Evolutionary conservation across 2,888 invertebrate genomes (phyloP).

Genomic region (Bombylius major): DNA sequence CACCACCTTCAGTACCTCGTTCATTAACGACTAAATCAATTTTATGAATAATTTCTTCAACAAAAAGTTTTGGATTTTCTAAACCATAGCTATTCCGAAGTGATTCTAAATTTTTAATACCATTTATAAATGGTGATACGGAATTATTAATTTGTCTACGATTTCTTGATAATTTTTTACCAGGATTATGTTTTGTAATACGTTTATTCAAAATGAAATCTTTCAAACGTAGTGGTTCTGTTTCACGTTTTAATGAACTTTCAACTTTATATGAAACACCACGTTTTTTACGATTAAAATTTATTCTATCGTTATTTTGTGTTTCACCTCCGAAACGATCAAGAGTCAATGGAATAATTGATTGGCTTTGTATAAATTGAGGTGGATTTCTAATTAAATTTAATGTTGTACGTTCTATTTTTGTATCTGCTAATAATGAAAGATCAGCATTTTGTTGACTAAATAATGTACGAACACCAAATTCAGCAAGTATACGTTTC

Average conservation of each 20-base stretch:
- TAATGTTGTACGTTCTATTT: neutral
- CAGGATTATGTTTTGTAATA: constrained; percentile 22
- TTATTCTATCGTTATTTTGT: neutral
- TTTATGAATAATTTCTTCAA: constrained; percentile 45
- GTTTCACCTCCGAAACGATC: neutral
- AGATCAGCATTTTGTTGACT: constrained; percentile 48
- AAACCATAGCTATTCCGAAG: constrained; percentile 9
- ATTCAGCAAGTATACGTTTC: constrained; percentile 39
- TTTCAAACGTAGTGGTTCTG: constrained; percentile 17
- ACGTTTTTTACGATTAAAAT: constrained; percentile 11
- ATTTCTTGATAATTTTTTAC: constrained; percentile 16
- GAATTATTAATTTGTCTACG: constrained; percentile 11
- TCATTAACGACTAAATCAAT: constrained; percentile 46
- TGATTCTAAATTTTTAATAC: constrained; percentile 15
- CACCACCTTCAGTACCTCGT: constrained; percentile 47
- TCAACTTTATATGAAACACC: constrained; percentile 20
- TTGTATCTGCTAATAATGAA: constrained; percentile 42
- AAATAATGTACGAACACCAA: constrained; percentile 55
- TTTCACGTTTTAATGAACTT: constrained; percentile 13
- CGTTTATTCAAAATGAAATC: constrained; percentile 21
- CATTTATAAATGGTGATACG: neutral
- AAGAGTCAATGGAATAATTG: neutral
- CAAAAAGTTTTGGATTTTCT: constrained; percentile 38
- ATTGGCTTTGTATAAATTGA: neutral
- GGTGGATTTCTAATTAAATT: neutral